Percentiles rank a stretch among this genome's conserved stretches.
Conservation (phyloP, 2,888 invertebrate species). For the Orthonevra nobilis region DNA sequence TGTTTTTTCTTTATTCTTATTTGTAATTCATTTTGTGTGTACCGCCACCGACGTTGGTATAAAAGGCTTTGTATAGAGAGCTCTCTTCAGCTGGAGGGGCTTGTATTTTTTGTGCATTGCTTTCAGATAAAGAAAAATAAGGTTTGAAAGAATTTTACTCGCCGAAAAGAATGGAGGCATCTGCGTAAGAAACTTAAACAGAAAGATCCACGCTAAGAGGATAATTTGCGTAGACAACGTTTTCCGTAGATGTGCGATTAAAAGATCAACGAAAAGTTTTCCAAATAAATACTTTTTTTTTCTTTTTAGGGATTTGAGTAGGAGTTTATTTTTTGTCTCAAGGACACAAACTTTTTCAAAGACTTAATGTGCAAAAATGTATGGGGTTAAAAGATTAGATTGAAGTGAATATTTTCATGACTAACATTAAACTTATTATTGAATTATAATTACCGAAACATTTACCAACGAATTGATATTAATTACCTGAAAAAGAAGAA, state of each 20-base stretch:
- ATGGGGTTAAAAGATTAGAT: too few species aligned
- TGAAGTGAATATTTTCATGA: too few species aligned
- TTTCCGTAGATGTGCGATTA: slow-evolving; percentile 60
- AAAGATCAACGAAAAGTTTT: slow-evolving; percentile 56
- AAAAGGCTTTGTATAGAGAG: neutral
- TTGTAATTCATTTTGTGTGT: neutral
- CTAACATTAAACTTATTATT: too few species aligned
- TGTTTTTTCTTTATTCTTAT: neutral
- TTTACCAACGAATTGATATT: too few species aligned
- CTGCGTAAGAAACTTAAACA: slow-evolving; percentile 36
- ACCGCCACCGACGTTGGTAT: too few species aligned
- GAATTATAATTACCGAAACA: too few species aligned
- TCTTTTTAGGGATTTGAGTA: neutral
- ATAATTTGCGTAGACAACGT: slow-evolving; percentile 56
- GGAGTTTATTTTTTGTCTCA: too few species aligned
- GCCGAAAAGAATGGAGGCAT: slow-evolving; percentile 9
- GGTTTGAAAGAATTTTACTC: neutral
- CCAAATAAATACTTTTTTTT: slow-evolving; percentile 9
- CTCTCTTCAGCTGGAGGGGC: neutral
- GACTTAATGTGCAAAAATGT: too few species aligned
- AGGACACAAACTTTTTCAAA: too few species aligned
- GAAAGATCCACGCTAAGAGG: slow-evolving; percentile 46
- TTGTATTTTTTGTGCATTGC: neutral
- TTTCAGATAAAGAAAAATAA: neutral
- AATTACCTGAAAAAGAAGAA: too few species aligned